Base-by-base conservation (phyloP, 2,113 vertebrate species). In the Mesocricetus auratus region DNA sequence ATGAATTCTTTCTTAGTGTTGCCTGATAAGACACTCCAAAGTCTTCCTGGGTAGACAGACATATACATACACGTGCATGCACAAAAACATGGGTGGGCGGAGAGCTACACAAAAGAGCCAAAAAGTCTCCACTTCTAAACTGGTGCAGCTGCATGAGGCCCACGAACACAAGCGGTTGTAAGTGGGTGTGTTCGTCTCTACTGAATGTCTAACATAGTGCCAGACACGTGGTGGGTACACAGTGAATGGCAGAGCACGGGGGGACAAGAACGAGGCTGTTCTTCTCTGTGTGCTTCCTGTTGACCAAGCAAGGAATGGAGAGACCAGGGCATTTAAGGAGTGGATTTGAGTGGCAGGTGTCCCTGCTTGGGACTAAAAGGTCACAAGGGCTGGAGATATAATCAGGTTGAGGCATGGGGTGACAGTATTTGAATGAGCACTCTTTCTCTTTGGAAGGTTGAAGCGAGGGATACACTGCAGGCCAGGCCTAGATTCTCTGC, bases 391-490 rank as follows among this genome's bases (percentile, higher is more conserved):
- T 21, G 9, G 5, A 74, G 45, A 58, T 81, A 21, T 45, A 2
- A 1, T 83, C 74, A 16, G 8, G n/a, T 53, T 29, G 60, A 26
- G 17, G 29, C 1, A 0, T 12, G 11, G 7, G 62, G 12, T 53
- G 9, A n/a, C 15, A 2, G 53, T 47, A 6, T 24, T 68, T 47
- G 1, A 36, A 8, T 5, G 1, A 47, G 12, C 3, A 1, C 82
- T n/a, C 53, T 58, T 90, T 92, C 56, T 66, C 47, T 5, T 0
- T 73, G 21, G 42, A 89, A 42, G 31, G 0, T 31, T 60, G 42
- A n/a, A 21, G 24, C 56, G 5, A 39, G 19, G 7, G 10, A 16
- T 16, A 42, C 53, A 74, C 39, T 60, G 5, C 36, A 73, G 39
- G 39, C 36, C 3, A 58, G 71, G 16, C 26, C 53, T n/a, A 45